A percentile compares a stretch with the other conserved stretches of the same genome.
These are phyloP conservation scores for Xyrichtys novacula DNA, from an alignment of 2,797 vertebrate species.

Conservation along the genomic window DNA sequence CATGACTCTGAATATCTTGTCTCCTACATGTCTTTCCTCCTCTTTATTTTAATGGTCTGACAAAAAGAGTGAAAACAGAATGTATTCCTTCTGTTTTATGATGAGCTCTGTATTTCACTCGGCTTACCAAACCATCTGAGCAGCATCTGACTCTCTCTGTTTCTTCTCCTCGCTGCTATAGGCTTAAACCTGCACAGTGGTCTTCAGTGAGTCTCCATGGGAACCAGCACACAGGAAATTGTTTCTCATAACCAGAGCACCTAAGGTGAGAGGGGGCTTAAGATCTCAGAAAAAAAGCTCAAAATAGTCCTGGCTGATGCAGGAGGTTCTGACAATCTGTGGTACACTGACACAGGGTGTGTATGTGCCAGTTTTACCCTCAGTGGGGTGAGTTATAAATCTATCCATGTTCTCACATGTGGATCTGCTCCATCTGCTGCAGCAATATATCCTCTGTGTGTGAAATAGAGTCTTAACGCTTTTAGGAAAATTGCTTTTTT, in stretches of 20 bases:
- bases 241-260: constrained; percentile 64
- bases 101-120: constrained; percentile 31
- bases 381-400: constrained; percentile 59
- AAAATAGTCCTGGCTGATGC: constrained; percentile 40
- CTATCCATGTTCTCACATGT: constrained; percentile 57
- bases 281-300: constrained; percentile 33
- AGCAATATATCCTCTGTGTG: constrained; percentile 41
- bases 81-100: constrained; percentile 28
- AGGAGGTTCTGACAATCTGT: constrained; percentile 44
- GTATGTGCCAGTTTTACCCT: constrained; percentile 47
- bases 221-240: constrained; percentile 72
- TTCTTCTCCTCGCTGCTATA: constrained; percentile 7
- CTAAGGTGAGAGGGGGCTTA: constrained; percentile 60
- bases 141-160: constrained; percentile 36
- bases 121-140: constrained; percentile 31
- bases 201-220: constrained; percentile 73
- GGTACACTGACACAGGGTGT: constrained; percentile 28
- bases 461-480: constrained; percentile 61
- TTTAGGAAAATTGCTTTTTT: constrained; percentile 67
- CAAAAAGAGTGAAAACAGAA: constrained; percentile 7
- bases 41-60: constrained; percentile 24
- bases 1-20: constrained; percentile 54
- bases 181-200: constrained; percentile 47
- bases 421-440: constrained; percentile 45
- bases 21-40: constrained; percentile 15